Percentiles rank a stretch among this genome's conserved stretches.
phyloP scores from a whole-genome alignment of 2,888 invertebrate species.

The Mesochorus sp. region DNA sequence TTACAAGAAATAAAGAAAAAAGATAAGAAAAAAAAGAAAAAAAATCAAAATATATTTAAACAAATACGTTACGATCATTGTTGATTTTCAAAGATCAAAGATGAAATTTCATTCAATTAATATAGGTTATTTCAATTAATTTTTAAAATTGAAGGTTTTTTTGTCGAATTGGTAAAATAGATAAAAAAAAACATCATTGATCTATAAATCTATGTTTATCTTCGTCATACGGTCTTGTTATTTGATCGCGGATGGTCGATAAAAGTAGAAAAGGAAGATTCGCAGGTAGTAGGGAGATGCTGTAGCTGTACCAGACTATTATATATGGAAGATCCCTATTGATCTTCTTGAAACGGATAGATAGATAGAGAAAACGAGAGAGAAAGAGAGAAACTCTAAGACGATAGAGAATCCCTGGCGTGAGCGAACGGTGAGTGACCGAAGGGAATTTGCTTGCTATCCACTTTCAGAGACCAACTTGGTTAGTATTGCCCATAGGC shows the following conservation, averaged over 20 bases:
- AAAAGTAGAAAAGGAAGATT: neutral
- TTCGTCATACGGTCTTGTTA: neutral
- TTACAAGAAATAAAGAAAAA: too few species aligned
- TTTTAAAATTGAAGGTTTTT: neutral
- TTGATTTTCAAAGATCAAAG: too few species aligned
- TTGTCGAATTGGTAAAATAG: neutral
- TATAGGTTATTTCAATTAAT: too few species aligned
- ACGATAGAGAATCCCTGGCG: slow-evolving; percentile 57
- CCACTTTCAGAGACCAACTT: slow-evolving; percentile 3
- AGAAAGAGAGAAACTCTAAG: slow-evolving; percentile 67
- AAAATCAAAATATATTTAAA: too few species aligned
- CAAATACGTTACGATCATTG: too few species aligned
- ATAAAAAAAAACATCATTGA: neutral
- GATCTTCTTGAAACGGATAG: slow-evolving; percentile 76
- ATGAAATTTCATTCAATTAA: too few species aligned
- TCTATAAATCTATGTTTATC: neutral
- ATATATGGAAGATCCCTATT: slow-evolving; percentile 73
- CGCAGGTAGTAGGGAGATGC: neutral
- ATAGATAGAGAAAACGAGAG: too few species aligned
- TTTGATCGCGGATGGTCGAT: neutral
- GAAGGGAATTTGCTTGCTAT: slow-evolving; percentile 19
- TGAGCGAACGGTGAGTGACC: slow-evolving; percentile 58
- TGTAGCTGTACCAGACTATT: slow-evolving; percentile 23
- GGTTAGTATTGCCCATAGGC: neutral
- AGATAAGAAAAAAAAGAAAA: too few species aligned